These are phyloP conservation scores for Macaria notata DNA, from an alignment of 2,888 invertebrate species.

Conservation along the genomic window DNA sequence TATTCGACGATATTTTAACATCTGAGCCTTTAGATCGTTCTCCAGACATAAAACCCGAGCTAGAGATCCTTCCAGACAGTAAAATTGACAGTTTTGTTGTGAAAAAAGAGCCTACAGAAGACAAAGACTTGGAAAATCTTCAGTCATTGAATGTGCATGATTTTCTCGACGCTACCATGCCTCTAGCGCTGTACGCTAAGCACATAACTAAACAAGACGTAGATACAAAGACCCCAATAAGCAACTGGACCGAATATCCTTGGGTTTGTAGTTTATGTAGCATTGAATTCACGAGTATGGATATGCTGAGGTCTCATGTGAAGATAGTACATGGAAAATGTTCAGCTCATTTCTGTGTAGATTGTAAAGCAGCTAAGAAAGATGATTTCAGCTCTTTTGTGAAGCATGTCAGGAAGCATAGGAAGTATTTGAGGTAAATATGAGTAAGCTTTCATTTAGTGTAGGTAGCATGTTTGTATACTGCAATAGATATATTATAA, in stretches of 20 bases:
- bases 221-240: slow-evolving; percentile 29
- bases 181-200: slow-evolving; percentile 61
- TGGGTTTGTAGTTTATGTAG: slow-evolving; percentile 70
- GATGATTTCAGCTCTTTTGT: slow-evolving; percentile 84
- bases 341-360: slow-evolving; percentile 84
- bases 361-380: slow-evolving; percentile 83
- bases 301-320: slow-evolving; percentile 82
- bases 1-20: slow-evolving; percentile 53
- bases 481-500: no score
- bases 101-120: slow-evolving; percentile 63
- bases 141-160: slow-evolving; percentile 56
- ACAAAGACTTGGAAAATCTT: slow-evolving; percentile 36
- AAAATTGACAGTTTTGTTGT: slow-evolving; percentile 37
- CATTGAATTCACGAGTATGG: slow-evolving; percentile 63
- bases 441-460: neutral
- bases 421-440: slow-evolving; percentile 79
- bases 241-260: slow-evolving; percentile 67
- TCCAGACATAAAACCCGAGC: slow-evolving; percentile 40
- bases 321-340: slow-evolving; percentile 84
- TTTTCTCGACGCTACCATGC: slow-evolving; percentile 61
- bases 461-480: no score
- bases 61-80: slow-evolving; percentile 7
- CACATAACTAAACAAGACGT: slow-evolving; percentile 53
- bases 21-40: slow-evolving; percentile 36
- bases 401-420: slow-evolving; percentile 84